Percentiles rank a stretch among this genome's conserved stretches.
These are phyloP conservation scores for Phoebastria nigripes DNA, from an alignment of 2,797 vertebrate genomes.

Conservation along the genomic window DNA sequence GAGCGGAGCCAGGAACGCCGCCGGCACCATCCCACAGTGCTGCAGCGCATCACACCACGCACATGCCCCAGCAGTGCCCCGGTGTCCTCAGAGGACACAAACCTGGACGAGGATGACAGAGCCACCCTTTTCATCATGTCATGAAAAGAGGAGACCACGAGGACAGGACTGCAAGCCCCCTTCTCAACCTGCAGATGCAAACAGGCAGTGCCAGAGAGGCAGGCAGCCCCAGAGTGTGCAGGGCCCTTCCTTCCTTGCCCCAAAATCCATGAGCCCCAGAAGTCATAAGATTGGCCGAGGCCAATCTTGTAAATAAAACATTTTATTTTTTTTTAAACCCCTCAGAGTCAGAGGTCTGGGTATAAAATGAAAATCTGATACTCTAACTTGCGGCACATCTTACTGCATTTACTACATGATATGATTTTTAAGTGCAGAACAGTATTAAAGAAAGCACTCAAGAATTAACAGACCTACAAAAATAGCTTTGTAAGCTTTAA, in stretches of 20 bases:
- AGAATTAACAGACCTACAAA: neutral
- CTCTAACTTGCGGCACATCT: neutral
- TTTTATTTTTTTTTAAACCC: neutral
- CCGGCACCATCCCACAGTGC: accelerated
- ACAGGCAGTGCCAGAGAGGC: neutral
- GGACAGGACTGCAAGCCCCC: neutral
- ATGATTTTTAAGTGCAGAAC: neutral
- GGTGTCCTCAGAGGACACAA: neutral
- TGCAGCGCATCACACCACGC: accelerated
- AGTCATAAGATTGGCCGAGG: neutral
- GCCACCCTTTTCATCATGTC: neutral
- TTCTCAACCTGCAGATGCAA: neutral
- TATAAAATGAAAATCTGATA: neutral
- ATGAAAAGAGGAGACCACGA: neutral
- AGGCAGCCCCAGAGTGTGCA: accelerated
- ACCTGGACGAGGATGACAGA: neutral
- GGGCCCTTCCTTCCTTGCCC: neutral
- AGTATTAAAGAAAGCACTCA: neutral
- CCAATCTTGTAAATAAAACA: neutral
- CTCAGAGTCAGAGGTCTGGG: neutral
- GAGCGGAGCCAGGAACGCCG: accelerated
- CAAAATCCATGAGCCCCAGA: neutral
- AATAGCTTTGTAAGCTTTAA: neutral
- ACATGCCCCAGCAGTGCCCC: accelerated
- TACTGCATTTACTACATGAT: neutral